Base-by-base conservation (phyloP, 2,113 vertebrate genomes). In the Corythoichthys haematopterus region DNA sequence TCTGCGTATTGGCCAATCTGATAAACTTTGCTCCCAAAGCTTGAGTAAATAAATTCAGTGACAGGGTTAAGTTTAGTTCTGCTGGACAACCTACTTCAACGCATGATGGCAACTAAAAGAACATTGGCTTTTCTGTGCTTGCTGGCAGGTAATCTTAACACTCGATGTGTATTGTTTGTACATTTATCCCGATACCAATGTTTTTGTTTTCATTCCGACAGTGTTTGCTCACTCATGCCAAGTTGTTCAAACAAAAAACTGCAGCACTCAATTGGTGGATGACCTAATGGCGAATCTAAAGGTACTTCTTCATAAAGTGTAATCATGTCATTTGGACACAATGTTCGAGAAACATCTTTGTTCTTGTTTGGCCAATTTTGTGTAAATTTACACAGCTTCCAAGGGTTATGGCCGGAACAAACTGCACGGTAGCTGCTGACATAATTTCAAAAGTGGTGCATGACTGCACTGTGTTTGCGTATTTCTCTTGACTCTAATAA, bases 91-190 rank as follows among this genome's bases (percentile, higher is more conserved):
- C 6, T 20, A 7, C 10, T 6, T 4, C 3, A 40, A 40, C 38
- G 12, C 16, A 61, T 12, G 56, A 82, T 80, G 80, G 76, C 51
- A 2, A 13, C 40, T 6, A 72, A 3, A 47, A 40, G 37, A 1
- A 13, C 51, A 0, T 8, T 77, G 0, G 4, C 55, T 2, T 79
- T 55, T 55, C 16, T 85, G 6, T 78, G 45, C 63, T 78, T 58
- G 2, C 52, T 87, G 0, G 61, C 84, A 76, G 82, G 87, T 88
- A 80, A 76, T 45, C 0, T 58, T 65, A 13, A 16, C 43, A 20
- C 9, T 14, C 13, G 10, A 10, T 43, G 59, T 43, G 8, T 12
- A n/a, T 20, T 38, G 5, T 16, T 8, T 61, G 1, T 1, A 3
- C 0, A 0, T 1, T 20, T 43, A 16, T 16, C 13, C 38, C 20